Percentiles rank a stretch among this genome's conserved stretches.
phyloP scores from a whole-genome alignment of 1,140 invertebrate species.

The Delia radicum region DNA sequence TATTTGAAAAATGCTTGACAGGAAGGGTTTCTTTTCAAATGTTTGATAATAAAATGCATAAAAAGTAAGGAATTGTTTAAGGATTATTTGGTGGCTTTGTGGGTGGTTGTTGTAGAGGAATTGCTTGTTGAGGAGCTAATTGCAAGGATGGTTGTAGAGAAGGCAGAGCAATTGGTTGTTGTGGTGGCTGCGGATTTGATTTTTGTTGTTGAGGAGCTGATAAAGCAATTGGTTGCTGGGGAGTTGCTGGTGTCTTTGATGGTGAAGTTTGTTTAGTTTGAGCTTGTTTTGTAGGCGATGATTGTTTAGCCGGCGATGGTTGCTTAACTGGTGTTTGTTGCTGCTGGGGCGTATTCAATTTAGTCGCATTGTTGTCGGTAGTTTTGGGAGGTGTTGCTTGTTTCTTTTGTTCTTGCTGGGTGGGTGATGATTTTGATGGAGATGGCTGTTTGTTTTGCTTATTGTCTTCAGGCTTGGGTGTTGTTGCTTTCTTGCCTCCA shows the following conservation, averaged over 20 bases:
- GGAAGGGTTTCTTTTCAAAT: neutral
- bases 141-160: neutral
- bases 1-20: neutral
- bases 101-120: neutral
- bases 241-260: neutral
- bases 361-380: neutral
- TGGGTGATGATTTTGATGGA: neutral
- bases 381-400: neutral
- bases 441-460: neutral
- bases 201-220: neutral
- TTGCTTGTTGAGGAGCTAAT: neutral
- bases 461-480: no score
- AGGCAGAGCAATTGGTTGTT: neutral
- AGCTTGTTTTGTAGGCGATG: neutral
- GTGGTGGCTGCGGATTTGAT: neutral
- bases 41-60: neutral
- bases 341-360: neutral
- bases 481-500: no score
- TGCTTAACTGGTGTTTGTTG: neutral
- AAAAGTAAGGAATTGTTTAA: neutral
- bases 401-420: neutral
- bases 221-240: neutral
- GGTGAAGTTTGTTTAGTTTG: no score
- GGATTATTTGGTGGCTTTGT: neutral
- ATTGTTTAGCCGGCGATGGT: neutral